Percentiles rank a stretch among this genome's conserved stretches.
Conservation (phyloP, 2,888 invertebrate genomes). For the Scaptomyza caliginosa region DNA sequence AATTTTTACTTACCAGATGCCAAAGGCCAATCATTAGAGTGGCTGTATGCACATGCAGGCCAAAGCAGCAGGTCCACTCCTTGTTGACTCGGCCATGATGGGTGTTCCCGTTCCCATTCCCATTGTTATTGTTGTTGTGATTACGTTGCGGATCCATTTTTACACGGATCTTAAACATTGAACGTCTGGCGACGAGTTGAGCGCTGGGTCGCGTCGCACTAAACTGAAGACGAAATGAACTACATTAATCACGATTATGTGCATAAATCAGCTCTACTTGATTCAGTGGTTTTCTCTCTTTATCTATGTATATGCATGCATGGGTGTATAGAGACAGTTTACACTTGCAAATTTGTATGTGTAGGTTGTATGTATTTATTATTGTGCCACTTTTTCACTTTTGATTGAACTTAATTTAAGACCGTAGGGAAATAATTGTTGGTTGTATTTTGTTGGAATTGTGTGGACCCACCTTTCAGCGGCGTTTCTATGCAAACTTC, state of each 20-base stretch:
- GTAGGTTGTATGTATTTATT: constrained; percentile 24
- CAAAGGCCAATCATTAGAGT: constrained; percentile 92
- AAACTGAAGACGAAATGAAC: constrained; percentile 26
- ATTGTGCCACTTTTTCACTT: constrained; percentile 46
- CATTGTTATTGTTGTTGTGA: constrained; percentile 42
- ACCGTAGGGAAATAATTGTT: background rate
- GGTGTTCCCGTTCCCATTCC: constrained; percentile 28
- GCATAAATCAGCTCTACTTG: constrained; percentile 20
- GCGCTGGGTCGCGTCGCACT: constrained; percentile 17
- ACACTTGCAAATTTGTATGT: constrained; percentile 13
- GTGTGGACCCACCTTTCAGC: constrained; percentile 11
- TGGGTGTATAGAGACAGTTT: background rate
- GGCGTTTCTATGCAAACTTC: background rate
- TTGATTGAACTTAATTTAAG: background rate
- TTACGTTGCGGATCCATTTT: constrained; percentile 86
- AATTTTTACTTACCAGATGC: constrained; percentile 89
- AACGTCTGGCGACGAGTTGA: constrained; percentile 48
- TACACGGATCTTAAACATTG: constrained; percentile 84
- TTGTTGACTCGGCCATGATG: constrained; percentile 84
- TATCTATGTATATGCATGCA: constrained; percentile 2
- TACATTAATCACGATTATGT: constrained; percentile 30
- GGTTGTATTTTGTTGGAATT: background rate
- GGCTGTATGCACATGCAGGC: constrained; percentile 92
- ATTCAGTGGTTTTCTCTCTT: constrained; percentile 8
- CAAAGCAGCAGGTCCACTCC: constrained; percentile 92